Evolutionary conservation across 2,797 vertebrate genomes (phyloP).

Genomic region (Micrastur ruficollis): DNA sequence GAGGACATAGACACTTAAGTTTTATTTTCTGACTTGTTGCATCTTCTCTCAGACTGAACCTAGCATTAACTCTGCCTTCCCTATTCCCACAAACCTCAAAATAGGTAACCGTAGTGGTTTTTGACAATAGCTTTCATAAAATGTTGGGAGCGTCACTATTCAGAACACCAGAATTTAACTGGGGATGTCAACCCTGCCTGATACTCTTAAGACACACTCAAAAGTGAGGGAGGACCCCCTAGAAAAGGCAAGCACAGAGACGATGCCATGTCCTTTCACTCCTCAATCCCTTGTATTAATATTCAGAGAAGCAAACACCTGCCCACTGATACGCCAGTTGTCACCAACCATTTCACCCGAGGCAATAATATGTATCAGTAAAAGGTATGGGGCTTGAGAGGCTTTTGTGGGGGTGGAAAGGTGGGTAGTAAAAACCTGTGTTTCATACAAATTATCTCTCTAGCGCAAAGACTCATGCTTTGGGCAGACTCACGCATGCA

Average conservation of each 20-base stretch:
- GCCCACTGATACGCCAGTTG: neutral
- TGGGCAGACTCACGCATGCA: fast-evolving
- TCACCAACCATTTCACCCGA: fast-evolving
- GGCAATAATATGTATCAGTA: fast-evolving
- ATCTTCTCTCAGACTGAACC: neutral
- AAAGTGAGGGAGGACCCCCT: neutral
- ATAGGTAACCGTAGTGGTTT: fast-evolving
- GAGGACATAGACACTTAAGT: neutral
- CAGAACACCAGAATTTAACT: neutral
- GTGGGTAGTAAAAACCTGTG: neutral
- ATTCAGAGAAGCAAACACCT: neutral
- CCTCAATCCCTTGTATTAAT: neutral
- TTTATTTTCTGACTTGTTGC: neutral
- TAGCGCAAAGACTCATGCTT: neutral
- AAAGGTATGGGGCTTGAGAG: neutral
- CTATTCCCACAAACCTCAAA: neutral
- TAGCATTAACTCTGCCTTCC: neutral
- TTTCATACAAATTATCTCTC: neutral
- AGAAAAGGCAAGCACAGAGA: neutral
- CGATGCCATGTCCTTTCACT: neutral
- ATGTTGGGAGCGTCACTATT: fast-evolving
- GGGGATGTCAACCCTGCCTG: neutral
- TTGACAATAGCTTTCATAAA: neutral
- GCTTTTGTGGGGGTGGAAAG: neutral
- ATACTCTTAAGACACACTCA: neutral